Evolutionary conservation across 2,888 invertebrate species (phyloP), one percentile per base, ranked within the genome.

Genomic region (Drosophila barbarae): DNA sequence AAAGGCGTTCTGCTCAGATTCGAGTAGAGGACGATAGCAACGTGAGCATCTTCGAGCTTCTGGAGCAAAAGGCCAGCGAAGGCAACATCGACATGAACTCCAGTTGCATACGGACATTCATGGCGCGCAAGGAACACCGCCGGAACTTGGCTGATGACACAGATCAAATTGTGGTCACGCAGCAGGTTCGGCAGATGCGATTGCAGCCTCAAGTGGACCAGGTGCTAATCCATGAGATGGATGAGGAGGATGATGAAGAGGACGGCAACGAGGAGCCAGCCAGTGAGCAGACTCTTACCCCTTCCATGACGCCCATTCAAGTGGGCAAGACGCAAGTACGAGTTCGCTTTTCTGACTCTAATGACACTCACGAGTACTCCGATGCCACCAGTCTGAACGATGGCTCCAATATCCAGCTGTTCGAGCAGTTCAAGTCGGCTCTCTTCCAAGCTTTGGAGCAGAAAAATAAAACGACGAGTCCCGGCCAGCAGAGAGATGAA

Each of bases 31-130:
- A 83, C 39, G 71, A 88, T 2, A 93, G 92, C 34, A 95, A 95
- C 83, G 91, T 95, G 69, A 92, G 92, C 66, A 92, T 95, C 83
- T 96, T 96, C 89, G 95, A 96, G 84, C 87, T 94, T 7, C 89
- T 96, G 35, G 96, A 96, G 89, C 92, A 93, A 77, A 94, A 94
- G 87, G 93, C 93, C 6, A 90, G 92, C 47, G 91, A 92, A 85
- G 93, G 94, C 23, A 94, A 94, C 84, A 94, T 95, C 74, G 93
- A 92, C 84, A 91, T 94, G 68, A 92, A 93, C 51, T 93, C 93
- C 38, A 93, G 93, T 49, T 92, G 93, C 49, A 91, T 93, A 88
- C 91, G 87, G 87, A 90, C 77, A 0, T 88, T 89, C 50, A 74
- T 89, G 77, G 74, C 84, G 8, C 69, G 77, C 23, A 85, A 78